These are phyloP conservation scores for Poeciliopsis occidentalis DNA, from an alignment of 2,113 vertebrate genomes.

Conservation along the genomic window DNA sequence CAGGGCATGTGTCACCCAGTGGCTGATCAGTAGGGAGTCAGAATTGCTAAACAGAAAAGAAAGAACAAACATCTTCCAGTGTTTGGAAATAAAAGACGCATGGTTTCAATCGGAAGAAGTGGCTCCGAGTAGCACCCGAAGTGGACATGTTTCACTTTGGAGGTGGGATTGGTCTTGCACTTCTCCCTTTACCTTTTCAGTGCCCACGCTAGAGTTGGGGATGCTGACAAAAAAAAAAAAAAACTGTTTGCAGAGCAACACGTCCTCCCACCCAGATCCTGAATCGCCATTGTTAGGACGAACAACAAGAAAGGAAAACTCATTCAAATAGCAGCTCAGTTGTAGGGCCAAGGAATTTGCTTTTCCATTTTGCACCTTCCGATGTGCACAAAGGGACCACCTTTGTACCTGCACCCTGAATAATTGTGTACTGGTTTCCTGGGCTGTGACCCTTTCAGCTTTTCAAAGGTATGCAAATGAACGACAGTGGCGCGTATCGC, in stretches of 20 bases:
- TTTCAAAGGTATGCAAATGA: slow-evolving; percentile 81
- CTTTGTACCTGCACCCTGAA: slow-evolving; percentile 77
- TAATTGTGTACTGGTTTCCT: slow-evolving; percentile 79
- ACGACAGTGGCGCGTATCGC: slow-evolving; percentile 38
- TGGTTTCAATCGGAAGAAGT: slow-evolving; percentile 23
- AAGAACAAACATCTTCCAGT: slow-evolving; percentile 37
- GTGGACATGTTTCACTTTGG: slow-evolving; percentile 42
- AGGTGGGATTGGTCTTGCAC: slow-evolving; percentile 33
- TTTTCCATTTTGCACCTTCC: slow-evolving; percentile 79
- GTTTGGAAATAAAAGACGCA: slow-evolving; percentile 68
- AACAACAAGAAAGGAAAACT: slow-evolving; percentile 75
- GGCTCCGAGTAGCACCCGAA: slow-evolving; percentile 21
- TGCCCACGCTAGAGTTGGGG: slow-evolving; percentile 26
- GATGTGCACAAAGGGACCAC: slow-evolving; percentile 71
- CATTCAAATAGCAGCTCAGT: slow-evolving; percentile 76
- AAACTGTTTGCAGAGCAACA: slow-evolving; percentile 55
- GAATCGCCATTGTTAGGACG: slow-evolving; percentile 71
- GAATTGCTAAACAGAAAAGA: slow-evolving; percentile 31
- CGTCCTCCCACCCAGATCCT: slow-evolving; percentile 67
- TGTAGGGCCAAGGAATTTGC: slow-evolving; percentile 79
- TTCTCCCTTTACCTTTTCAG: slow-evolving; percentile 24
- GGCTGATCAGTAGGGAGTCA: slow-evolving; percentile 32
- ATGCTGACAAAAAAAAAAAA: slow-evolving; percentile 29
- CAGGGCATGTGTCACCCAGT: slow-evolving; percentile 65
- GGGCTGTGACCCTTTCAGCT: slow-evolving; percentile 69